phyloP scores from a whole-genome alignment of 2,797 vertebrate species.

The Sarcoramphus papa region DNA sequence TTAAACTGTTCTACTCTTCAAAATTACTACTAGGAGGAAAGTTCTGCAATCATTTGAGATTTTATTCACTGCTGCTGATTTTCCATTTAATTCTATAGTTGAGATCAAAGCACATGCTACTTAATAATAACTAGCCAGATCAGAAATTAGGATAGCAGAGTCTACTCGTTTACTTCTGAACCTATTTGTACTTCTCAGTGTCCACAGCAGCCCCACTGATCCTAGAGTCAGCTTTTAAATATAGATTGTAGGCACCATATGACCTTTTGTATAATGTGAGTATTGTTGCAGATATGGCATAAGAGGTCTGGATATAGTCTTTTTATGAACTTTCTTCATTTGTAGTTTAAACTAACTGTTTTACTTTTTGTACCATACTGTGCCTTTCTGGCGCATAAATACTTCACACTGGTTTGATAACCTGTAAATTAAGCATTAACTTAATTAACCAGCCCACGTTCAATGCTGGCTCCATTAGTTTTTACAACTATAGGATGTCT shows the following conservation, averaged over 20 bases:
- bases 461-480: background rate
- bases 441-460: background rate
- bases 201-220: background rate
- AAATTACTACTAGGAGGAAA: background rate
- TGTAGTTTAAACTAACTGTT: background rate
- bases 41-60: background rate
- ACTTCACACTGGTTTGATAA: constrained; percentile 4
- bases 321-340: background rate
- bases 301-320: background rate
- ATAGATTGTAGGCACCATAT: background rate
- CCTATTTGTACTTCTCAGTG: background rate
- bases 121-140: background rate
- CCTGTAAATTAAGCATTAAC: constrained; percentile 11
- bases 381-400: background rate
- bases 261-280: background rate
- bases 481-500: background rate
- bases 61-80: background rate
- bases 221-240: background rate
- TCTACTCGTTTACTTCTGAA: background rate
- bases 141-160: background rate
- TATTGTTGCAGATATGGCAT: background rate
- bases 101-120: background rate
- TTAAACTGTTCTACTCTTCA: background rate
- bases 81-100: background rate
- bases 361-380: background rate